Evolutionary conservation across 2,113 vertebrate genomes (phyloP).

Genomic region (Pollimyrus isidori): DNA sequence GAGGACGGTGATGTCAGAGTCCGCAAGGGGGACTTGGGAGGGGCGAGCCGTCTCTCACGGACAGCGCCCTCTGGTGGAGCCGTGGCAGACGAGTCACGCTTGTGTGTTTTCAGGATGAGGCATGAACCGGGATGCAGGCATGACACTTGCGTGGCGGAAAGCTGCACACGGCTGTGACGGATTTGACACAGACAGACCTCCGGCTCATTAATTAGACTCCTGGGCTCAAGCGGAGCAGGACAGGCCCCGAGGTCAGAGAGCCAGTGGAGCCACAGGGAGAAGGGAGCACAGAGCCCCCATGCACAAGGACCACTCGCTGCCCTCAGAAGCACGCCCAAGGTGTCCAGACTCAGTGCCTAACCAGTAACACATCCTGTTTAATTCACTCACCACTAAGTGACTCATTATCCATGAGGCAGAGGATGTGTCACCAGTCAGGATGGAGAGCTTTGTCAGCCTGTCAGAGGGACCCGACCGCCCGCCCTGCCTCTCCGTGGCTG

Average conservation of each 20-base stretch:
- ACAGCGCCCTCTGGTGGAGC: not conserved
- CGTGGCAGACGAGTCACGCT: not conserved
- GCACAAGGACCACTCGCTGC: not conserved
- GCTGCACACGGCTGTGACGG: not conserved
- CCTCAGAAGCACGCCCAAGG: not conserved
- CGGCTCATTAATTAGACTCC: not conserved
- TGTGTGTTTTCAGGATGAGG: not conserved
- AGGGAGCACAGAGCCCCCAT: not conserved
- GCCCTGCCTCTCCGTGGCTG: not conserved
- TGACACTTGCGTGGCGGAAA: too few relatives aligned
- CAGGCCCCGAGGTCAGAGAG: not conserved
- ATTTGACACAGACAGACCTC: not conserved
- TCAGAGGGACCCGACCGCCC: not conserved
- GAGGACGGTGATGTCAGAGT: not conserved
- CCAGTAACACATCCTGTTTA: slow-evolving; percentile 4
- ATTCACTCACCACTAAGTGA: slow-evolving; percentile 28
- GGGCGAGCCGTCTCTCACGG: not conserved
- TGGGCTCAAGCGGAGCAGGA: not conserved
- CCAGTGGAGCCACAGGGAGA: not conserved
- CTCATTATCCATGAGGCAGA: slow-evolving; percentile 17
- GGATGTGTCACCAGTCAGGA: not conserved
- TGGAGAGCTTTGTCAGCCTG: not conserved
- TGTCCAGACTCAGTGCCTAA: not conserved
- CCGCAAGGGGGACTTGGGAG: not conserved
- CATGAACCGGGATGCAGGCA: not conserved